Evolutionary conservation across 1,140 invertebrate species (phyloP), one percentile per base, ranked within the genome.

Genomic region (Melipona quadrifasciata): DNA sequence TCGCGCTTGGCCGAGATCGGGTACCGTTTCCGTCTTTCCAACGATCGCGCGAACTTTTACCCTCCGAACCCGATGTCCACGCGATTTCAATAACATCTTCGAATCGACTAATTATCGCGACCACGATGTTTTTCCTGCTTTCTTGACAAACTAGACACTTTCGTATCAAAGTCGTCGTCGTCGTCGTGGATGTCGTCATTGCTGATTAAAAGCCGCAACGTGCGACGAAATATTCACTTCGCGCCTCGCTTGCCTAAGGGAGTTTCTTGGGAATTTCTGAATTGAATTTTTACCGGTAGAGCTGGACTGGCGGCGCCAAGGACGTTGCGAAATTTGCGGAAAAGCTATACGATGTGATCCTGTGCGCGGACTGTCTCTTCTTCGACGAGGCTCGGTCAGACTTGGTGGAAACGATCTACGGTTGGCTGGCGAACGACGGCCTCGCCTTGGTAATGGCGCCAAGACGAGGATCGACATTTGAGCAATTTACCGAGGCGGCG

Each of bases 341-440:
- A 14, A 91, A 90, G 11, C 86, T 92, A 10, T 97, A 96, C 93
- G 97, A 98, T 93, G 94, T 96, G 39, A 96, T 98, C 57, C 92
- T 98, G 2, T 97, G 97, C 90, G 97, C 97, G 16, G 97, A 98
- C 92, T 98, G 97, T 93, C 93, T 98, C 68, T 98, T 98, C 94
- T 98, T 98, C 94, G 97, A 98, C 92, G 97, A 98, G 70, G 96
- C 96, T 1, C 95, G 97, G 74, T 93, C 95, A 57, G 96, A 97
- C 88, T 94, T 98, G 27, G 96, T 97, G 47, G 95, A 96, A 73
- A 96, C 96, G 67, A 96, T 98, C 70, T 96, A 96, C 93, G 95
- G 95, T 75, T 96, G 96, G 91, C 90, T 98, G 82, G 95, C 96
- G n/a, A 94, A 95, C 34, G 93, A 95, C 85, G 97, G 97, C 2